Evolutionary conservation across 1,140 invertebrate species (phyloP), one percentile per base, ranked within the genome.

Genomic region (Daktulosphaira vitifoliae): DNA sequence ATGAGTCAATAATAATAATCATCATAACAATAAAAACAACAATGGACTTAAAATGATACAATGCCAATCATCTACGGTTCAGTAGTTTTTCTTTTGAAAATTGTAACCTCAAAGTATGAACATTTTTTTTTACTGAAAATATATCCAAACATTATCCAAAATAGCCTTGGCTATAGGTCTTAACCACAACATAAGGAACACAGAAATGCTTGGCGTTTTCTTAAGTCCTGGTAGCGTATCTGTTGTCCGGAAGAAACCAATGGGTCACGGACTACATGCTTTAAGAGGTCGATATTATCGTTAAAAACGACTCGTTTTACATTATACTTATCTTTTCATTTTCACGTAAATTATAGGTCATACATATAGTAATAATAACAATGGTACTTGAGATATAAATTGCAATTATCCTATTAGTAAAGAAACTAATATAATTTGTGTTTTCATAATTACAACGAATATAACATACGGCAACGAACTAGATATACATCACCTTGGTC

Each of bases 271-370:
- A 2, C 56, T 48, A 6, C 13, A 26, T 18, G 42, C 20, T 9
- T 62, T 6, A 5, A 37, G 56, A 62, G 56, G 56, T 62, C 26
- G 46, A 62, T 62, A 59, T 9, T 56, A 25, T 56, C 54, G 54
- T 59, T 59, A 18, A 38, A 22, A 59, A 38, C 20, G 54, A 38
- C 42, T 44, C 51, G 29, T 53, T 53, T 51, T 53, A 39, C 13
- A 33, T 53, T 42, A 15, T 23, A 20, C 38, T 42, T 39, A 33
- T 39, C 38, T 23, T 54, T 13, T 54, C 18, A 7, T 8, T 38
- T 38, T 25, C 18, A 13, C 2, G 6, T 54, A 39, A 15, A 23
- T 13, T 54, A 54, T 20, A 37, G 13, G 18, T 37, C 15, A 53
- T 1, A 52, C 50, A 33, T 7, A 37, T 18, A 6, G 51, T 29